phyloP scores from a whole-genome alignment of 1,140 invertebrate species.

The Danaus plexippus region DNA sequence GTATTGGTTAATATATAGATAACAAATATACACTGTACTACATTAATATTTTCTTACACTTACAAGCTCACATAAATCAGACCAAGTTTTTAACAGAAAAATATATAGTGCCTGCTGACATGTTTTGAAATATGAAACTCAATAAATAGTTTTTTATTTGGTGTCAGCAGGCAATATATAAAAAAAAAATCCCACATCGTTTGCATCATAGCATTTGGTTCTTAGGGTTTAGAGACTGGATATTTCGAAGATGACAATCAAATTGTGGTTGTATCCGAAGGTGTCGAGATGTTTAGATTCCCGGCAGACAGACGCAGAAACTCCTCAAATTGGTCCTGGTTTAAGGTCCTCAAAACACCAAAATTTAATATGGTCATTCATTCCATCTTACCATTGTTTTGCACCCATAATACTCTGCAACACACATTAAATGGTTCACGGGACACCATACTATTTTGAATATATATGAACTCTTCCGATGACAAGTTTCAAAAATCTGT shows the following conservation, averaged over 20 bases:
- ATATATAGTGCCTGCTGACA: too few species aligned
- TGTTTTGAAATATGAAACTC: too few species aligned
- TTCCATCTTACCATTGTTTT: conserved; percentile 51
- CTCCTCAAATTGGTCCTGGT: conserved; percentile 76
- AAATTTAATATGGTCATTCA: conserved; percentile 45
- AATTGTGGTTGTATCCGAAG: conserved; percentile 73
- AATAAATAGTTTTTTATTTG: too few species aligned
- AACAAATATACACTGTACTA: not conserved
- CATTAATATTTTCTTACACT: not conserved
- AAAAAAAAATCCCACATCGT: conserved; percentile 32
- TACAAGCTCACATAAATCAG: too few species aligned
- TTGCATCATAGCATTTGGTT: conserved; percentile 51
- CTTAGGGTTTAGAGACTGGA: conserved; percentile 66
- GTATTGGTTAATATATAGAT: not conserved
- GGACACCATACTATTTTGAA: conserved; percentile 12
- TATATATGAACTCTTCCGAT: conserved; percentile 9
- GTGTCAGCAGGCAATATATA: not conserved
- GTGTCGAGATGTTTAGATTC: conserved; percentile 74
- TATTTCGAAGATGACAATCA: conserved; percentile 64
- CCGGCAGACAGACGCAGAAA: conserved; percentile 72
- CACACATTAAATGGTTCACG: conserved; percentile 12
- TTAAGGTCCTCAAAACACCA: conserved; percentile 73
- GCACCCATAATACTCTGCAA: conserved; percentile 15
- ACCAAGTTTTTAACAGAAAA: too few species aligned
- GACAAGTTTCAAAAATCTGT: conserved; percentile 7